Conservation (phyloP, 2,888 invertebrate genomes). For the Bruchidius siliquastri region DNA sequence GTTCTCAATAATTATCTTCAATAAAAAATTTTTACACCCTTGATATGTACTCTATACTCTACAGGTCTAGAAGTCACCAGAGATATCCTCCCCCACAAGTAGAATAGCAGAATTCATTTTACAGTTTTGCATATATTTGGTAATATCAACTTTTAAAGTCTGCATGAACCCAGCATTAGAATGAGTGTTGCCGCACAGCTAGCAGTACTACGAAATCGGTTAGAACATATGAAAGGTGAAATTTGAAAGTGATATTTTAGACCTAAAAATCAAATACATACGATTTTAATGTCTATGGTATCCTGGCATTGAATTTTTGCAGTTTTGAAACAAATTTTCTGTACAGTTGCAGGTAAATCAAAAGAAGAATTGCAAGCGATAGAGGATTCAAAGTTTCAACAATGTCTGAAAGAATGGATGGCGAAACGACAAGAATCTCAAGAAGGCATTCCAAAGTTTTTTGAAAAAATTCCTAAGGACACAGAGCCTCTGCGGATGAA, state of each 20-base stretch:
- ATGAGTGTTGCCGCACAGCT: neutral
- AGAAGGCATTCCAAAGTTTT: slow-evolving; percentile 69
- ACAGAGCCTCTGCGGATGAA: slow-evolving; percentile 75
- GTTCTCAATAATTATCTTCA: no score
- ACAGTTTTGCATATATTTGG: no score
- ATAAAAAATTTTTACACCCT: no score
- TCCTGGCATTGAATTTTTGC: neutral
- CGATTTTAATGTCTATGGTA: neutral
- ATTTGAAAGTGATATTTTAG: neutral
- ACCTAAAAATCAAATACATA: neutral
- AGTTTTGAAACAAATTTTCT: neutral
- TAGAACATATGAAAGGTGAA: neutral
- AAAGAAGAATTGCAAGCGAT: slow-evolving; percentile 38
- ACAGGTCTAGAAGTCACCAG: no score
- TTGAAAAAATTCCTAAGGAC: slow-evolving; percentile 70
- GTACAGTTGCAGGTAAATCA: slow-evolving; percentile 8
- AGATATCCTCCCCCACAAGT: no score
- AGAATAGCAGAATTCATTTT: no score
- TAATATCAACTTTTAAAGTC: no score
- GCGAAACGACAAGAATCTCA: slow-evolving; percentile 42
- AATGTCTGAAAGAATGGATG: slow-evolving; percentile 32
- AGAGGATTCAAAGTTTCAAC: slow-evolving; percentile 38
- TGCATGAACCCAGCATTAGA: no score
- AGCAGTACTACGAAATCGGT: neutral
- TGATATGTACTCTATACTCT: no score